A percentile compares a stretch with the other conserved stretches of the same genome.
phyloP scores from a whole-genome alignment of 2,888 invertebrate species.

The Linhomoeus sp. region DNA sequence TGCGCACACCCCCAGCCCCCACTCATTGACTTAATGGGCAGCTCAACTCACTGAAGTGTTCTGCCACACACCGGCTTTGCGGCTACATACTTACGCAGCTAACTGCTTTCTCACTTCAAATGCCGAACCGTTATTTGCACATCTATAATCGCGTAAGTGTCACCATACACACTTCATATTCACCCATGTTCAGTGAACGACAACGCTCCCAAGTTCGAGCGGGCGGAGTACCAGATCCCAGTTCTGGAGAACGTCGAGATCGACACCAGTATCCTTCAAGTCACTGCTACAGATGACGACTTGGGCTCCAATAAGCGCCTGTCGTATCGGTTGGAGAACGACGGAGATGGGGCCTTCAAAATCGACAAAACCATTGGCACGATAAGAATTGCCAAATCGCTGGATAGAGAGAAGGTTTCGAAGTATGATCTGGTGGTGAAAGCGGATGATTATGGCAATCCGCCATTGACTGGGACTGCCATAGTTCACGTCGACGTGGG shows the following conservation, averaged over 20 bases:
- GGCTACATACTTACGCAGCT: too few relatives aligned
- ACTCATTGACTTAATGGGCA: too few relatives aligned
- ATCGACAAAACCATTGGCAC: slow-evolving; percentile 79
- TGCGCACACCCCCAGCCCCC: too few relatives aligned
- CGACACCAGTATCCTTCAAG: slow-evolving; percentile 36
- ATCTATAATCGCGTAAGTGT: too few relatives aligned
- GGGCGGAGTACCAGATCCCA: slow-evolving; percentile 51
- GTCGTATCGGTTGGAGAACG: slow-evolving; percentile 46
- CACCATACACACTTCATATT: background rate
- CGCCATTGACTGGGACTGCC: slow-evolving; percentile 46
- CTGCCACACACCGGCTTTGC: too few relatives aligned
- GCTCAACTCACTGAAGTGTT: too few relatives aligned
- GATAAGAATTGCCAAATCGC: slow-evolving; percentile 59
- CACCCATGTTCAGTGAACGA: slow-evolving; percentile 18
- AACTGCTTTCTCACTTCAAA: too few relatives aligned
- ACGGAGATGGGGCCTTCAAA: slow-evolving; percentile 54
- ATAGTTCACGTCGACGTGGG: slow-evolving; percentile 53
- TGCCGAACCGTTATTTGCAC: too few relatives aligned
- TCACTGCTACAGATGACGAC: slow-evolving; percentile 30
- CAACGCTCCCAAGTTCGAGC: slow-evolving; percentile 20
- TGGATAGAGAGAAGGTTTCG: slow-evolving; percentile 71
- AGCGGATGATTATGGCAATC: slow-evolving; percentile 61
- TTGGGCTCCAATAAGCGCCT: slow-evolving; percentile 34
- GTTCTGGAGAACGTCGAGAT: slow-evolving; percentile 61
- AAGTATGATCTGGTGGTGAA: slow-evolving; percentile 49